A percentile compares a stretch with the other conserved stretches of the same genome.
Conservation (phyloP, 1,140 invertebrate genomes). For the Hyphantria cunea region DNA sequence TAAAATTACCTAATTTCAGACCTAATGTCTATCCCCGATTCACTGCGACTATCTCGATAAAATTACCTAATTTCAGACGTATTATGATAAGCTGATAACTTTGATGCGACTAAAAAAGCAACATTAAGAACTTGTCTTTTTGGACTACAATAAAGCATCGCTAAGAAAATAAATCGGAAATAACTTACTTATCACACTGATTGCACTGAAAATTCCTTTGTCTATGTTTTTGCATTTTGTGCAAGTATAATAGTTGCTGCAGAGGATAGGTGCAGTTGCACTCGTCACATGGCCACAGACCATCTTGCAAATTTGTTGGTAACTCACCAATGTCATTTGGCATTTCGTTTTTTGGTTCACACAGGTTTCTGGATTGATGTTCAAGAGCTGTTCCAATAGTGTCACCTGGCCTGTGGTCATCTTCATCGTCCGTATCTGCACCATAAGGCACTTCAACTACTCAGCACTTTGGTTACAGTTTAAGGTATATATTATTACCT, state of each 20-base stretch:
- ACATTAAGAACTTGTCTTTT: too few relatives aligned
- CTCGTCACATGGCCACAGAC: constrained; percentile 83
- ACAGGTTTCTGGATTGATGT: too few relatives aligned
- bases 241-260: constrained; percentile 86
- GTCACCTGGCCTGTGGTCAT: background rate
- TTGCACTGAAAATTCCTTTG: constrained; percentile 84
- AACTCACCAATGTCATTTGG: background rate
- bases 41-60: too few relatives aligned
- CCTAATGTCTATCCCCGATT: too few relatives aligned
- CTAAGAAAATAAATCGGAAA: background rate
- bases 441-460: constrained; percentile 40
- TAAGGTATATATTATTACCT: background rate
- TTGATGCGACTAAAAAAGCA: too few relatives aligned
- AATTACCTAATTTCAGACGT: too few relatives aligned
- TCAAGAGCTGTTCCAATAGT: too few relatives aligned
- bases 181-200: constrained; percentile 82
- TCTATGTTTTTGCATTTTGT: constrained; percentile 84
- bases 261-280: constrained; percentile 88
- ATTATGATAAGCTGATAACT: too few relatives aligned
- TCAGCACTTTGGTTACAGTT: background rate
- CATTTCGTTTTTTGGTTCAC: too few relatives aligned
- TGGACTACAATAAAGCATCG: too few relatives aligned
- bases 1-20: too few relatives aligned
- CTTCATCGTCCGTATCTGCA: constrained; percentile 57
- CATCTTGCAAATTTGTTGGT: constrained; percentile 28